Evolutionary conservation across 2,888 invertebrate genomes (phyloP).

Genomic region (Willowsia nigromaculata): DNA sequence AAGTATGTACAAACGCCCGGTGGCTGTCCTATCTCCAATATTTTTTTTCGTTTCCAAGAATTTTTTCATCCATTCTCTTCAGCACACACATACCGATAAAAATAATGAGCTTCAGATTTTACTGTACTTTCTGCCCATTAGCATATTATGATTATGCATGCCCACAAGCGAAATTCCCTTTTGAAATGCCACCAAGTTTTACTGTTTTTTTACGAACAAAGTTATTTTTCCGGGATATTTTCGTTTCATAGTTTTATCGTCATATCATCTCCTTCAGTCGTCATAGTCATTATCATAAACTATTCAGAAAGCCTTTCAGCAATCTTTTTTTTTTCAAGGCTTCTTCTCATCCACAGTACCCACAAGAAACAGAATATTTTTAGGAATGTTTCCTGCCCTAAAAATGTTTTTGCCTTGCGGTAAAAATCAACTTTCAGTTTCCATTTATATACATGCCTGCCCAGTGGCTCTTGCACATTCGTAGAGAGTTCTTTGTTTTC

Average conservation of each 20-base stretch:
- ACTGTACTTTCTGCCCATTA: conserved; percentile 27
- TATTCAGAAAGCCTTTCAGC: conserved; percentile 60
- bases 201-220: no score
- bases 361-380: not conserved
- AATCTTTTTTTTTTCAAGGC: conserved; percentile 64
- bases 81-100: conserved; percentile 28
- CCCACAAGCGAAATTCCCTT: conserved; percentile 9
- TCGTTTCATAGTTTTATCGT: not conserved
- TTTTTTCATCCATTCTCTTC: not conserved
- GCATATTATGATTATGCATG: conserved; percentile 40
- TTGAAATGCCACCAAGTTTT: no score
- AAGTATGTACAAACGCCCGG: not conserved
- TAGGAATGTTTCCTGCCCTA: conserved; percentile 10
- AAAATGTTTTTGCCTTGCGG: conserved; percentile 50
- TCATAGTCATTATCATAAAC: conserved; percentile 58
- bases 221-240: conserved; percentile 35
- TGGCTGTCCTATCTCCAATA: not conserved
- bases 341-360: not conserved
- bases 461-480: not conserved
- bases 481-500: not conserved
- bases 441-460: conserved; percentile 26
- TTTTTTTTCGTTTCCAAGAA: not conserved
- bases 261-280: not conserved
- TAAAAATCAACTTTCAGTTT: conserved; percentile 66
- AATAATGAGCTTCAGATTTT: conserved; percentile 41